phyloP scores from a whole-genome alignment of 2,797 vertebrate genomes.

The Podarcis lilfordi region DNA sequence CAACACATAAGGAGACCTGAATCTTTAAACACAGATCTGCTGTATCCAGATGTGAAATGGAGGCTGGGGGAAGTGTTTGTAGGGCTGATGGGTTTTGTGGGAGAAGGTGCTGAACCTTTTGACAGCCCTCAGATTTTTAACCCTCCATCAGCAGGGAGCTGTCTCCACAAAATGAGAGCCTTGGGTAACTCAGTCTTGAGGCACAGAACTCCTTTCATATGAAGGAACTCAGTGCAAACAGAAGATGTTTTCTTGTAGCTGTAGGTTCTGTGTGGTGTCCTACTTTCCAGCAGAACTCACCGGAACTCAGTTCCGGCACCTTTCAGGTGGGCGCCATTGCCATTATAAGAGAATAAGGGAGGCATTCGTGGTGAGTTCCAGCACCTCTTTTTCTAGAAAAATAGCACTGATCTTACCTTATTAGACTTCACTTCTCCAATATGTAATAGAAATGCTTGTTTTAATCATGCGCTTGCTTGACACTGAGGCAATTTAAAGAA shows the following conservation, averaged over 20 bases:
- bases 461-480: constrained; percentile 23
- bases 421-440: constrained; percentile 15
- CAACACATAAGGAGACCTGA: too few relatives aligned
- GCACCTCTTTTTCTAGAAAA: too few relatives aligned
- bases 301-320: too few relatives aligned
- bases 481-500: background rate
- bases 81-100: too few relatives aligned
- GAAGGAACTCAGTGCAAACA: background rate
- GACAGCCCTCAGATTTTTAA: background rate
- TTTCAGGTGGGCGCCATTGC: too few relatives aligned
- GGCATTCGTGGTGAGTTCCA: too few relatives aligned
- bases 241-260: background rate
- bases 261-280: background rate
- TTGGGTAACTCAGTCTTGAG: background rate
- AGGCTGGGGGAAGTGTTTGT: too few relatives aligned
- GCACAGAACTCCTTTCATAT: background rate
- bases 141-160: too few relatives aligned
- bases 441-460: constrained; percentile 28
- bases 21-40: background rate
- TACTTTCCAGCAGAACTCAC: background rate
- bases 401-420: background rate
- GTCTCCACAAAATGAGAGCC: too few relatives aligned
- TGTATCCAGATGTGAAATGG: background rate
- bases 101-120: background rate
- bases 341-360: too few relatives aligned